phyloP scores from a whole-genome alignment of 2,113 vertebrate genomes.

The Brachionichthys hirsutus region DNA sequence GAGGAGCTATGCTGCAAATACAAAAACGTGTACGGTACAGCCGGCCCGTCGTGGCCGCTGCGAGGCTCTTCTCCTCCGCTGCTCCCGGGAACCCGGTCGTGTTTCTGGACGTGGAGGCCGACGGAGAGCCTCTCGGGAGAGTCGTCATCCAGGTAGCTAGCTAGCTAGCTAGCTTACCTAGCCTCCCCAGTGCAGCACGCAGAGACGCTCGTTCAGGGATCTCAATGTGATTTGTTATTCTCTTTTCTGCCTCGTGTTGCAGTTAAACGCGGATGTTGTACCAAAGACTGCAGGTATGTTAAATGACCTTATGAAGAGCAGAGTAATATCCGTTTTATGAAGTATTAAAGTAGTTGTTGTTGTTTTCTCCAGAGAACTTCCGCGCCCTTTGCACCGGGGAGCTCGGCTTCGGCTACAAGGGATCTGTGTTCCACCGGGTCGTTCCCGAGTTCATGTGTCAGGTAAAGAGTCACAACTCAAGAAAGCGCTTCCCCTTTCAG shows the following conservation, averaged over 20 bases:
- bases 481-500: too few relatives aligned
- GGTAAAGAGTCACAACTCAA: conserved; percentile 68
- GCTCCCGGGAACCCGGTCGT: conserved; percentile 80
- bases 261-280: conserved; percentile 89
- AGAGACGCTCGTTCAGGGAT: not conserved
- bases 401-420: conserved; percentile 91
- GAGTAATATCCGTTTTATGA: too few relatives aligned
- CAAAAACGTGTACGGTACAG: conserved; percentile 71
- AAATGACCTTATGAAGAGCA: too few relatives aligned
- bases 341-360: not conserved
- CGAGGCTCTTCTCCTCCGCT: conserved; percentile 57
- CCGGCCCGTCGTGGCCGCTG: conserved; percentile 57
- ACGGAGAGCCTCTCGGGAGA: conserved; percentile 84
- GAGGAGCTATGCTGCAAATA: conserved; percentile 63
- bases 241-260: conserved; percentile 23
- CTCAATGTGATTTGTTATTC: not conserved
- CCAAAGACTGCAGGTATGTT: conserved; percentile 91
- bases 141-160: conserved; percentile 84
- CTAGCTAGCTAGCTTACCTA: conserved; percentile 5
- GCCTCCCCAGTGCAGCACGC: too few relatives aligned
- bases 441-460: conserved; percentile 97
- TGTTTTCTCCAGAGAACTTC: conserved; percentile 88
- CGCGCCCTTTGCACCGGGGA: conserved; percentile 90
- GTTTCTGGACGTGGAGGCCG: conserved; percentile 86
- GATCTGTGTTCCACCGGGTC: conserved; percentile 92